Percentiles rank a stretch among this genome's conserved stretches.
Evolutionary conservation across 1,140 invertebrate genomes (phyloP).

Genomic region (Olivierus martensii): DNA sequence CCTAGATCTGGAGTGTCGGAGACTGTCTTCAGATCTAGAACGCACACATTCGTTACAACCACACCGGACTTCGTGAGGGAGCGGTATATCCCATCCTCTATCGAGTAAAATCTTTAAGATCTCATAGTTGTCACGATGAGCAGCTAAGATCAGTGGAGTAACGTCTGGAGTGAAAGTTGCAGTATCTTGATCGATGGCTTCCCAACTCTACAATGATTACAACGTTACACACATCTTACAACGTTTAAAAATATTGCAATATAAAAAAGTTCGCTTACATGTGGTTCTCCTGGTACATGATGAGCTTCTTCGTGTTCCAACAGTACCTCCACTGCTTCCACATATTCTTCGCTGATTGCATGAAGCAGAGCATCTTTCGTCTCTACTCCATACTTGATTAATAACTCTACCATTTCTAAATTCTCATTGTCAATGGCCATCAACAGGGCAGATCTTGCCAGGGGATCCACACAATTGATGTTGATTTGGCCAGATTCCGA

Average conservation of each 20-base stretch:
- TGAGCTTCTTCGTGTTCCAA: slow-evolving; percentile 82
- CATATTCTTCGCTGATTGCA: slow-evolving; percentile 95
- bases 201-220: slow-evolving; percentile 79
- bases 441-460: slow-evolving; percentile 76
- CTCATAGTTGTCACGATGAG: slow-evolving; percentile 95
- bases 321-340: slow-evolving; percentile 91
- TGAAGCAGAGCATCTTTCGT: slow-evolving; percentile 89
- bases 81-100: slow-evolving; percentile 66
- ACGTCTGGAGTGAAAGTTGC: slow-evolving; percentile 93
- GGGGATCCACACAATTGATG: slow-evolving; percentile 93
- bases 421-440: slow-evolving; percentile 99
- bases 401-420: slow-evolving; percentile 92
- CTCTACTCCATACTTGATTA: slow-evolving; percentile 70
- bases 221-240: no score
- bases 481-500: slow-evolving; percentile 44
- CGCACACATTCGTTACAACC: slow-evolving; percentile 82
- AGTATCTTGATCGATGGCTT: slow-evolving; percentile 67
- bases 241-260: neutral
- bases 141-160: slow-evolving; percentile 86
- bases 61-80: slow-evolving; percentile 79
- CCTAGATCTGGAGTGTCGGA: slow-evolving; percentile 73
- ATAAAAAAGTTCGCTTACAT: slow-evolving; percentile 44
- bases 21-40: slow-evolving; percentile 65
- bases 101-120: slow-evolving; percentile 95
- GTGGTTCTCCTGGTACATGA: slow-evolving; percentile 56